phyloP scores from a whole-genome alignment of 1,140 invertebrate species.

The Manduca sexta region DNA sequence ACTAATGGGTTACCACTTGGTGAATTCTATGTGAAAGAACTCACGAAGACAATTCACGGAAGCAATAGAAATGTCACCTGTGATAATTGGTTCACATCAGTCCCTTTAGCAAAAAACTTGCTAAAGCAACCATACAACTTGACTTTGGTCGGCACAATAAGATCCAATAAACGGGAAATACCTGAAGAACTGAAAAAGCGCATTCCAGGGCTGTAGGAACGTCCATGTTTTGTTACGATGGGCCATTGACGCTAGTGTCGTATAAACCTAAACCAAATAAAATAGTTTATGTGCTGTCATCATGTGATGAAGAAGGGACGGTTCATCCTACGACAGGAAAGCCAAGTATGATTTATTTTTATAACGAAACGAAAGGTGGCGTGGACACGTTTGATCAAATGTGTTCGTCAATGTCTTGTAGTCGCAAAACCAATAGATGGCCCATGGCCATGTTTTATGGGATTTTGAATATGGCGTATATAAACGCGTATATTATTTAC shows the following conservation, averaged over 20 bases:
- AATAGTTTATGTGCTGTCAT: constrained; percentile 12
- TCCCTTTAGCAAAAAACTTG: constrained; percentile 34
- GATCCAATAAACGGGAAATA: constrained; percentile 47
- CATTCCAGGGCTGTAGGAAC: constrained; percentile 11
- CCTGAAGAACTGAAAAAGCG: constrained; percentile 33
- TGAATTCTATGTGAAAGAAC: constrained; percentile 23
- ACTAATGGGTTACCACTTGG: constrained; percentile 21
- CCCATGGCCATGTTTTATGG: constrained; percentile 18
- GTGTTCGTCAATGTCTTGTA: constrained; percentile 15
- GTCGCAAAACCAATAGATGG: constrained; percentile 18
- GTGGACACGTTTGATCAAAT: constrained; percentile 22
- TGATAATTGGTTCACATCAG: constrained; percentile 11
- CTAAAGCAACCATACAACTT: constrained; percentile 34
- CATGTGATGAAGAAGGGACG: constrained; percentile 13
- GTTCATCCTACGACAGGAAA: constrained; percentile 10
- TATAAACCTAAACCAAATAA: constrained; percentile 29
- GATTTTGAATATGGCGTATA: constrained; percentile 22
- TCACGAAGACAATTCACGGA: constrained; percentile 27
- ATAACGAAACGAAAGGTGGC: constrained; percentile 21
- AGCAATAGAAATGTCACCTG: constrained; percentile 11
- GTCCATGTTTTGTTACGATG: constrained; percentile 33
- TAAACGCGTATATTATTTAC: constrained; percentile 23
- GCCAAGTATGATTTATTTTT: constrained; percentile 16
- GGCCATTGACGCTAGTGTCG: constrained; percentile 6
- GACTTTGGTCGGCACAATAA: constrained; percentile 37